Percentiles rank a stretch among this genome's conserved stretches.
Conservation (phyloP, 2,797 vertebrate genomes). For the Linurgus olivaceus region DNA sequence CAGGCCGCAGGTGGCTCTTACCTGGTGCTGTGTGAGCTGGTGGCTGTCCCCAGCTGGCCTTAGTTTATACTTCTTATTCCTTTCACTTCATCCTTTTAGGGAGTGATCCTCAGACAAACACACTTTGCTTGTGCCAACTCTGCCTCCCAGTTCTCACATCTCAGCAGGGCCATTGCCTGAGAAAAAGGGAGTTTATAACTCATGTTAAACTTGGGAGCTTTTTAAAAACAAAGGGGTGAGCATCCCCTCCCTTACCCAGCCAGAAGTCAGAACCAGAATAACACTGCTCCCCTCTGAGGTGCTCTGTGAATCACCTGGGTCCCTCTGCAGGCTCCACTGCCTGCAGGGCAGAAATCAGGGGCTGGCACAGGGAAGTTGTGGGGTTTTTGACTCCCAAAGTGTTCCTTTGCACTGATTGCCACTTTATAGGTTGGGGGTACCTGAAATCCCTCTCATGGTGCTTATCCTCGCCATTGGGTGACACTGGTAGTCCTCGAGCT, state of each 20-base stretch:
- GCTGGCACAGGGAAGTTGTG: background rate
- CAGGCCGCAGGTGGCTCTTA: background rate
- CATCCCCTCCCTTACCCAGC: background rate
- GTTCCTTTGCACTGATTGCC: conserved; percentile 76
- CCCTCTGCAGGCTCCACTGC: background rate
- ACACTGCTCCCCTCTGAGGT: background rate
- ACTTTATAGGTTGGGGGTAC: conserved; percentile 70
- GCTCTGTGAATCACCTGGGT: background rate
- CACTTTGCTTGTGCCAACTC: background rate
- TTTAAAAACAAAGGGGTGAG: background rate
- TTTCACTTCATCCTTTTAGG: background rate
- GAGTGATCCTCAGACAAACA: background rate
- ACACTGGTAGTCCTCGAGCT: conserved; percentile 38
- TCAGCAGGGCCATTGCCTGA: background rate
- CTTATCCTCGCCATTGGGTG: conserved; percentile 70
- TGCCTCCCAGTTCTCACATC: background rate
- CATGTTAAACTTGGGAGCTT: background rate
- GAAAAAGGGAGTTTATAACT: background rate
- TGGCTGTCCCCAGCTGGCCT: background rate
- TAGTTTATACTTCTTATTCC: background rate
- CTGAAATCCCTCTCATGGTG: conserved; percentile 74
- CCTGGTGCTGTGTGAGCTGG: background rate
- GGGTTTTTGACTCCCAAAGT: conserved; percentile 48
- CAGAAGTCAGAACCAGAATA: background rate
- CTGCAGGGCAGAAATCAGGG: background rate